Base-by-base conservation (phyloP, 2,888 invertebrate species). In the Azorinus chamasolen region DNA sequence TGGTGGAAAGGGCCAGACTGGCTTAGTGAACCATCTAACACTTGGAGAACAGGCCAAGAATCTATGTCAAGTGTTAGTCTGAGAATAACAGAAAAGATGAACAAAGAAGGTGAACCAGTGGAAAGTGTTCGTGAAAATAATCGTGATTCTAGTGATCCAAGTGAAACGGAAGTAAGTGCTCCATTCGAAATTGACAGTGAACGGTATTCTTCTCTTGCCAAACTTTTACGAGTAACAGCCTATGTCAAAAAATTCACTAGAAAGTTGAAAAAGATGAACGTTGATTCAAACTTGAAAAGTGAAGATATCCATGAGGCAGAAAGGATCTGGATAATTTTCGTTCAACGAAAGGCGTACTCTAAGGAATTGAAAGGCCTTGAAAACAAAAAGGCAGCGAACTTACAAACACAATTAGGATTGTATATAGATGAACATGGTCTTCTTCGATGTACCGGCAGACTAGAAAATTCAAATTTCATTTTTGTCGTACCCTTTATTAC, bases 1-100 rank as follows among this genome's bases (percentile, higher is more conserved):
- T 69, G 61, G 62, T 69, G 62, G 69, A 62, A 54, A 24, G 62
- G 69, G 10, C 71, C 63, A 32, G 4, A 10, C 32, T 32, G 32
- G 32, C 32, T 32, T 32, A 32, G 32, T 32, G 32, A 32, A 32
- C 32, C 32, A 32, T 32, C 32, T 32, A 6, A 32, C 10, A 32
- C 32, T 32, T 32, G 32, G 32, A 6, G 32, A 32, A 32, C 10
- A 32, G 32, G 32, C 10, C 4, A 32, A 32, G 4, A 32, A 32
- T 32, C 32, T 32, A 32, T 32, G 10, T 32, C 32, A 32, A 32
- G 32, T 32, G 32, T 32, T 32, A 32, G 32, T 32, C 32, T 10
- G 10, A 32, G 32, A 32, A 10, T 4, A 32, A 4, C 32, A 32
- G 32, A 32, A 32, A 32, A 32, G 10, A 6, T 32, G 32, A 32